A percentile compares a stretch with the other conserved stretches of the same genome.
These are phyloP conservation scores for Okamejei kenojei DNA, from an alignment of 2,797 vertebrate genomes.

Conservation along the genomic window DNA sequence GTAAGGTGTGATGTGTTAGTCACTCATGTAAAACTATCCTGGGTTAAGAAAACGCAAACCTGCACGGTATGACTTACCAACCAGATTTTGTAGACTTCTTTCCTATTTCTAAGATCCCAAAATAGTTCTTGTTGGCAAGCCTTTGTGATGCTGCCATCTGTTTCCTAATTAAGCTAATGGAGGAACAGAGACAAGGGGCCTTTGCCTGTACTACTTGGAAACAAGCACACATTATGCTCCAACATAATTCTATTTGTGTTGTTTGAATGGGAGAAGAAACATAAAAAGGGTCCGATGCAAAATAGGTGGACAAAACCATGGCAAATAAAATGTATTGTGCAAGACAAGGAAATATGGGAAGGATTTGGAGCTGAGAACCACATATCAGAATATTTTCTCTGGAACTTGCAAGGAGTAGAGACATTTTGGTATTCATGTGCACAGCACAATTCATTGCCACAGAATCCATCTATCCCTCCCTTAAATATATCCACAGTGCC, in stretches of 20 bases:
- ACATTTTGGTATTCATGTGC: background rate
- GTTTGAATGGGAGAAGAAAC: background rate
- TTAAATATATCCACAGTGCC: too few relatives aligned
- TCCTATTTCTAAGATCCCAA: background rate
- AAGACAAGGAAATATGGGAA: background rate
- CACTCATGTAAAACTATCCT: background rate
- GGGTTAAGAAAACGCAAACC: background rate
- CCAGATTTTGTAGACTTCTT: background rate
- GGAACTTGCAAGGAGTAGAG: background rate
- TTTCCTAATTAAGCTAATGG: background rate
- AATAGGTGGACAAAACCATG: background rate
- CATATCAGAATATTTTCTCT: background rate
- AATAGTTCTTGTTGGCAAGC: background rate
- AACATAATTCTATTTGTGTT: background rate
- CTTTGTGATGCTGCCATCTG: background rate
- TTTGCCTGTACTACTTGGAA: background rate
- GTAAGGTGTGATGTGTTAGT: background rate
- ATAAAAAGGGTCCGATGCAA: background rate
- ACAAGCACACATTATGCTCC: background rate
- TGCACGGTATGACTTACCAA: background rate
- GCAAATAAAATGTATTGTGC: background rate
- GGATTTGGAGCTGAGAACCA: background rate
- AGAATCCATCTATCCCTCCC: too few relatives aligned
- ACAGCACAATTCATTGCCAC: background rate
- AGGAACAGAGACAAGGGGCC: background rate